Evolutionary conservation across 37 sponge, comb jelly and placozoan genomes (phyloP), one percentile per base, ranked within the genome.

Genomic region (Diacarnus erythraeanus): DNA sequence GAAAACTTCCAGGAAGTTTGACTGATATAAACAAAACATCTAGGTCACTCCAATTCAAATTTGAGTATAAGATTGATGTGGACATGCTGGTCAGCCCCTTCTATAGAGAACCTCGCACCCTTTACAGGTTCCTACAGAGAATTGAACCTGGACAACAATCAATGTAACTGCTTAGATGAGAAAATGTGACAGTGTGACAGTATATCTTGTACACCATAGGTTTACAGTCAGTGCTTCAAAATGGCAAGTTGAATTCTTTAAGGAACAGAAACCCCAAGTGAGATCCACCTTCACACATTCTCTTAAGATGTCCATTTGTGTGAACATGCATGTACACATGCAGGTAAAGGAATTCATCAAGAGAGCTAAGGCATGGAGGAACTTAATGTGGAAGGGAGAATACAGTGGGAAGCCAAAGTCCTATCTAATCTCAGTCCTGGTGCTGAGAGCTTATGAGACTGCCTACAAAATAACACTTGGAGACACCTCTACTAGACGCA

Each of bases 301-400:
- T n/a, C n/a, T n/a, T n/a, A n/a, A n/a, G n/a, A n/a, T n/a, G n/a
- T n/a, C n/a, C n/a, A n/a, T n/a, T n/a, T n/a, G n/a, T n/a, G n/a
- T n/a, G n/a, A n/a, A n/a, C n/a, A n/a, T 47, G 51, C 12, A 15
- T 47, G 51, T 54, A 47, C 20, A 4, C 25, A 56, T 58, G 35
- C 60, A 65, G 78, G 78, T 66, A n/a, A 78, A 87, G 42, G 92
- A 91, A 69, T 73, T 80, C 59, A 87, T 91, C 71, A 79, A 41
- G 70, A 36, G 81, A 51, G 87, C 75, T 44, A 87, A 91, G 68
- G 83, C 0, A 12, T 47, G 72, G 26, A 86, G 92, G 92, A 87
- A 82, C 43, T 84, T 87, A 22, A 17, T 38, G 35, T 10, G 31
- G 69, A 80, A 59, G 33, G 37, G 38, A 42, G 20, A 44, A 18